Evolutionary conservation across 2,888 invertebrate genomes (phyloP).

Genomic region (Boloria selene): DNA sequence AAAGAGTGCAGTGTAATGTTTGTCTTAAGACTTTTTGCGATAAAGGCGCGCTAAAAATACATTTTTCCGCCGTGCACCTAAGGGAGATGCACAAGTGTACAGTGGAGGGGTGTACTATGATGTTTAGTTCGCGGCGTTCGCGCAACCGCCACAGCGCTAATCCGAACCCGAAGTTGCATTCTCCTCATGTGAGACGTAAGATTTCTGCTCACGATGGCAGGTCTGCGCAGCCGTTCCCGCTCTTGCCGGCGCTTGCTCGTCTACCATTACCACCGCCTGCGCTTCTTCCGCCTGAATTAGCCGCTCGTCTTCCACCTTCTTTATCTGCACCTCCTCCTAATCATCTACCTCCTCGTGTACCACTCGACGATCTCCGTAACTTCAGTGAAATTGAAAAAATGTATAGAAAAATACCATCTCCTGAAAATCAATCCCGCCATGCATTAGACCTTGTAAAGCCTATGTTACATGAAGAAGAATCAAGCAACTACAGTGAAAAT

Average conservation of each 20-base stretch:
- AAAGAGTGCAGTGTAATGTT: constrained; percentile 97
- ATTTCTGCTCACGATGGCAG: constrained; percentile 97
- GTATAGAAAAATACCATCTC: constrained; percentile 73
- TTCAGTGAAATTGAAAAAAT: constrained; percentile 81
- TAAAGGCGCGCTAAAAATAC: constrained; percentile 98
- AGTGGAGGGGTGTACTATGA: constrained; percentile 98
- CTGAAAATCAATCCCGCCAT: constrained; percentile 60
- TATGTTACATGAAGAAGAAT: constrained; percentile 61
- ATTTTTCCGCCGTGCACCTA: constrained; percentile 98
- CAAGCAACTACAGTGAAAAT: constrained; percentile 68
- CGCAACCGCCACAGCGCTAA: constrained; percentile 98
- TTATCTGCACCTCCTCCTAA: constrained; percentile 59
- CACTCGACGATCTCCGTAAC: constrained; percentile 74
- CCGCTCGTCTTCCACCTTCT: constrained; percentile 67
- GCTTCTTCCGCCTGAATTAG: constrained; percentile 84
- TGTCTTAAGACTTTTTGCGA: constrained; percentile 99
- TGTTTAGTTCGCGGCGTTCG: constrained; percentile 97
- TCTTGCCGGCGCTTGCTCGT: constrained; percentile 86
- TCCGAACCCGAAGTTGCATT: constrained; percentile 97
- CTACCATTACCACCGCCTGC: constrained; percentile 87
- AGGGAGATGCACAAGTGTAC: constrained; percentile 99
- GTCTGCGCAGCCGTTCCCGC: constrained; percentile 90
- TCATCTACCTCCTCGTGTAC: constrained; percentile 80
- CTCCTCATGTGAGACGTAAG: constrained; percentile 95
- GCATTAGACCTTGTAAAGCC: constrained; percentile 67